Conservation (phyloP, 2,797 vertebrate species). For the Tragelaphus eurycerus region DNA sequence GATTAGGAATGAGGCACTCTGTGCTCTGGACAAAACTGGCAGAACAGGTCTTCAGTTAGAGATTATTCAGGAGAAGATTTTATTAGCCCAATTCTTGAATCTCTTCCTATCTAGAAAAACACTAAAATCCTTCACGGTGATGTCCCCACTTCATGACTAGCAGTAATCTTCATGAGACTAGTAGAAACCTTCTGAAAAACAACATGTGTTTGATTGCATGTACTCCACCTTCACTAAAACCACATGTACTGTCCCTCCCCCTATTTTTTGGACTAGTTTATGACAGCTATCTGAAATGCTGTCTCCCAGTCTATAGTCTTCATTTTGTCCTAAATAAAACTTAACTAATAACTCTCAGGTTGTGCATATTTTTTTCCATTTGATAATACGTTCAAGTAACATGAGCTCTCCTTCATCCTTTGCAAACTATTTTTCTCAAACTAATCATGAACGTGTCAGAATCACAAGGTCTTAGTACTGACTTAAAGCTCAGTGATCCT, state of each 20-base stretch:
- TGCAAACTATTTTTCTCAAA: not conserved
- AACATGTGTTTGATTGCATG: not conserved
- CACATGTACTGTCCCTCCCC: not conserved
- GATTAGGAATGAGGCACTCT: not conserved
- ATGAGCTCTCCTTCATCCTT: not conserved
- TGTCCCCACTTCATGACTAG: not conserved
- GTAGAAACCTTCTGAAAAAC: not conserved
- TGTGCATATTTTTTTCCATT: not conserved
- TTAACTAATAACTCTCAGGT: not conserved
- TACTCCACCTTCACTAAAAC: not conserved
- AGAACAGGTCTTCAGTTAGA: not conserved
- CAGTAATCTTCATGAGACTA: not conserved
- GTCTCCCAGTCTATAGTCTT: not conserved
- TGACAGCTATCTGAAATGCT: not conserved
- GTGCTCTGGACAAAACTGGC: not conserved
- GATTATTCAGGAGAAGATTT: not conserved
- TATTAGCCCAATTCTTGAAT: not conserved
- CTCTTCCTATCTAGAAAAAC: not conserved
- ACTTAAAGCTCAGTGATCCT: not conserved
- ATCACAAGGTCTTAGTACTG: not conserved
- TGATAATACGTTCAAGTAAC: not conserved
- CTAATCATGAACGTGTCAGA: not conserved
- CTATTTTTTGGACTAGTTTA: not conserved
- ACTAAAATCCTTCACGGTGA: not conserved
- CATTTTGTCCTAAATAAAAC: not conserved